Evolutionary conservation across 2,797 vertebrate genomes (phyloP).

Genomic region (Triplophysa yarkandensis): DNA sequence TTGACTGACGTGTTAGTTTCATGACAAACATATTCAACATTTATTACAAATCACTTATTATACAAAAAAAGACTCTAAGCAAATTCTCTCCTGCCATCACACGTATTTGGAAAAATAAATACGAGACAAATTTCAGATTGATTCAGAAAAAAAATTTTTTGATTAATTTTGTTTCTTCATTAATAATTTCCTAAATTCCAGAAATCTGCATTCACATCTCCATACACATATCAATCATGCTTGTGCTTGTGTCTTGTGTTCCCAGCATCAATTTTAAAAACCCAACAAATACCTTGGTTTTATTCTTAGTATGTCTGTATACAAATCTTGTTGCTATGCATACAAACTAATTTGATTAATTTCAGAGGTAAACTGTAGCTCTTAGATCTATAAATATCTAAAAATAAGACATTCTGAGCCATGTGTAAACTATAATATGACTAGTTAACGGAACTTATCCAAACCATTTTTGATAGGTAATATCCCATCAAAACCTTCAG

Average conservation of each 20-base stretch:
- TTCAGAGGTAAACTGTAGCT: not conserved
- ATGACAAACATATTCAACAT: too few relatives aligned
- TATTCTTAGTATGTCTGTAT: not conserved
- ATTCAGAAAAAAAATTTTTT: too few relatives aligned
- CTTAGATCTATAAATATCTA: not conserved
- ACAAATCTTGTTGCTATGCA: not conserved
- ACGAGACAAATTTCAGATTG: too few relatives aligned
- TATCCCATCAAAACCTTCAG: slow-evolving; percentile 34
- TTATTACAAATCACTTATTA: too few relatives aligned
- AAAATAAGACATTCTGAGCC: not conserved
- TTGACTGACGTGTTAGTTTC: too few relatives aligned
- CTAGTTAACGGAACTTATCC: not conserved
- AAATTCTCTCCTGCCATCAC: too few relatives aligned
- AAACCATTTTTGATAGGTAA: too few relatives aligned
- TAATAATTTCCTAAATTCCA: not conserved
- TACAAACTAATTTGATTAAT: not conserved
- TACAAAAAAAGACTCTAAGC: too few relatives aligned
- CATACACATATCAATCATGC: not conserved
- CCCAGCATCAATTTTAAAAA: not conserved
- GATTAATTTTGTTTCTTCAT: not conserved
- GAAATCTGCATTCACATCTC: not conserved
- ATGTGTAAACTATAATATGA: not conserved
- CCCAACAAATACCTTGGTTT: slow-evolving; percentile 4
- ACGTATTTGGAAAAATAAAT: too few relatives aligned
- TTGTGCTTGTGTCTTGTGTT: not conserved